These are phyloP conservation scores for Galagoides demidoff DNA, from an alignment of 2,797 vertebrate species.

Conservation along the genomic window DNA sequence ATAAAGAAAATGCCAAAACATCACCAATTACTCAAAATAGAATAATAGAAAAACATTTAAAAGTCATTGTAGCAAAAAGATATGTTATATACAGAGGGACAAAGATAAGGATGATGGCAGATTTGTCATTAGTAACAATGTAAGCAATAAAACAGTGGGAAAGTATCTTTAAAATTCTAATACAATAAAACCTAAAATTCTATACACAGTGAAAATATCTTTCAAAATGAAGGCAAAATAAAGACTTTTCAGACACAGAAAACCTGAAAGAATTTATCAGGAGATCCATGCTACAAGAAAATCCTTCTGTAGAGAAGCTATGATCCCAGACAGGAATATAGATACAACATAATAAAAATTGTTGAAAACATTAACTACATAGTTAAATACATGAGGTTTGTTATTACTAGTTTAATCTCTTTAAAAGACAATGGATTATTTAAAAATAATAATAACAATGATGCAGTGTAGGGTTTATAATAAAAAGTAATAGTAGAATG, in stretches of 20 bases:
- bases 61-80: not conserved
- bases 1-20: not conserved
- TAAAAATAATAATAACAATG: slow-evolving; percentile 29
- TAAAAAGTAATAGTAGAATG: not conserved
- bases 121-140: slow-evolving; percentile 6
- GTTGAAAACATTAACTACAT: not conserved
- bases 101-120: not conserved
- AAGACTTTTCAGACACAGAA: not conserved
- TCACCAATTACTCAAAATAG: not conserved
- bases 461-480: not conserved
- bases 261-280: not conserved
- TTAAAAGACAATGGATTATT: not conserved
- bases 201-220: not conserved
- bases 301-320: not conserved
- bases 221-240: slow-evolving; percentile 27
- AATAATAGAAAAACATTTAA: not conserved
- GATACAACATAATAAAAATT: not conserved
- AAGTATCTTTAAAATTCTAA: slow-evolving; percentile 24
- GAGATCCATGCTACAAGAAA: not conserved
- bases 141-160: not conserved
- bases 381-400: not conserved
- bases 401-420: not conserved
- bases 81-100: too few relatives aligned
- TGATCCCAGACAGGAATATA: not conserved
- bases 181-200: not conserved